These are phyloP conservation scores for Stictonetta naevosa DNA, from an alignment of 2,113 vertebrate genomes.

Conservation along the genomic window DNA sequence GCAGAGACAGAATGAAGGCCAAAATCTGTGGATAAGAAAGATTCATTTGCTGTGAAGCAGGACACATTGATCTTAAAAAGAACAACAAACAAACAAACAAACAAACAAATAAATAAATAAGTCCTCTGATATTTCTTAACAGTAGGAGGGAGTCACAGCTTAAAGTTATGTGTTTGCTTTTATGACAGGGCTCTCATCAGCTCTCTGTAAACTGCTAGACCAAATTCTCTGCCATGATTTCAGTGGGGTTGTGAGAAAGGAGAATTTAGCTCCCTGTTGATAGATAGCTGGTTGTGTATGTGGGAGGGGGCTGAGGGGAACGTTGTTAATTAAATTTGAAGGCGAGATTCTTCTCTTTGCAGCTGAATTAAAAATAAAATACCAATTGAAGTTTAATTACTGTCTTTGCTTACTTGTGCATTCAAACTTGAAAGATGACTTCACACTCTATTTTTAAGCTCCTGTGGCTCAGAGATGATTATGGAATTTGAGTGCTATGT, in stretches of 20 bases:
- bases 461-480: slow-evolving; percentile 74
- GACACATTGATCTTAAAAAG: not conserved
- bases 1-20: not conserved
- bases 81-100: not conserved
- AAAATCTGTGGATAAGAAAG: not conserved
- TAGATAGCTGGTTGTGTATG: slow-evolving; percentile 61
- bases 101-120: not conserved
- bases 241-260: not conserved
- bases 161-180: slow-evolving; percentile 1
- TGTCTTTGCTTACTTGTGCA: slow-evolving; percentile 79
- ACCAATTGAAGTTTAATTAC: slow-evolving; percentile 83
- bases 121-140: not conserved
- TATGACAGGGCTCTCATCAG: slow-evolving; percentile 9
- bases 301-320: slow-evolving; percentile 56
- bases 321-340: slow-evolving; percentile 81
- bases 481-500: slow-evolving; percentile 70
- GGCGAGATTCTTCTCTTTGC: slow-evolving; percentile 74
- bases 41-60: not conserved
- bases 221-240: slow-evolving; percentile 21
- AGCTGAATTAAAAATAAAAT: slow-evolving; percentile 81
- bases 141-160: not conserved
- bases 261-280: slow-evolving; percentile 62
- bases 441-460: slow-evolving; percentile 75
- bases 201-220: slow-evolving; percentile 1
- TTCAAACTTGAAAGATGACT: slow-evolving; percentile 80